Evolutionary conservation across 2,888 invertebrate species (phyloP).

Genomic region (Drosophila sordidula): DNA sequence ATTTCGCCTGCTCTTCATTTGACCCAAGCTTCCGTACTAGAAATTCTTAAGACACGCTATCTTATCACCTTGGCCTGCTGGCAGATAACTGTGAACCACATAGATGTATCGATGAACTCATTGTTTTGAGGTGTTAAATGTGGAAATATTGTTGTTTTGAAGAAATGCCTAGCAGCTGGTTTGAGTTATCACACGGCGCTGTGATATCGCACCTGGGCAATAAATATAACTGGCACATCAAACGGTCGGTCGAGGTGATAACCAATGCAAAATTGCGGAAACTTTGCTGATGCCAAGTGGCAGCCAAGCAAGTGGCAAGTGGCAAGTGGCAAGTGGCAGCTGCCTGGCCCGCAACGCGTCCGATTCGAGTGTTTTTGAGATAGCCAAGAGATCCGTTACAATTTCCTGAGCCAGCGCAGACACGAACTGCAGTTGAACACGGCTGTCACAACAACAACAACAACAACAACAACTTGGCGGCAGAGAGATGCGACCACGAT

Average conservation of each 20-base stretch:
- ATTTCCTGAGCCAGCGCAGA: constrained; percentile 51
- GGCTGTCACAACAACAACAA: constrained; percentile 71
- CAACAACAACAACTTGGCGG: constrained; percentile 51
- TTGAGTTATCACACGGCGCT: constrained; percentile 28
- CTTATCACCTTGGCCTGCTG: constrained; percentile 20
- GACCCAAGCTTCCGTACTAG: neutral
- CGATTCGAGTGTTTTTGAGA: constrained; percentile 44
- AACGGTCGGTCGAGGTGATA: constrained; percentile 66
- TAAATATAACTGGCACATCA: constrained; percentile 62
- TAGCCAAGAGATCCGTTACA: constrained; percentile 57
- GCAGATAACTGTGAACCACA: constrained; percentile 30
- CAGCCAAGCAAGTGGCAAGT: constrained; percentile 26
- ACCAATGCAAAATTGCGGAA: constrained; percentile 74
- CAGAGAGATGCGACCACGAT: constrained; percentile 33
- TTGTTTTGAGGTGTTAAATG: constrained; percentile 35
- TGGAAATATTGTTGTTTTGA: constrained; percentile 12
- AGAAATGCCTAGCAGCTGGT: constrained; percentile 4
- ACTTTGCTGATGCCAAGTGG: constrained; percentile 17
- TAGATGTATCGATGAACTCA: constrained; percentile 29
- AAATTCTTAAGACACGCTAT: constrained; percentile 9
- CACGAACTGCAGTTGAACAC: constrained; percentile 50
- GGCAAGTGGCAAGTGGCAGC: constrained; percentile 37
- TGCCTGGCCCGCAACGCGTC: constrained; percentile 34
- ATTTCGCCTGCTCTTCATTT: neutral
- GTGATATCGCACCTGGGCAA: constrained; percentile 58